These are phyloP conservation scores for Hypsibius dujardini DNA, from an alignment of 1,140 invertebrate species.

Conservation along the genomic window DNA sequence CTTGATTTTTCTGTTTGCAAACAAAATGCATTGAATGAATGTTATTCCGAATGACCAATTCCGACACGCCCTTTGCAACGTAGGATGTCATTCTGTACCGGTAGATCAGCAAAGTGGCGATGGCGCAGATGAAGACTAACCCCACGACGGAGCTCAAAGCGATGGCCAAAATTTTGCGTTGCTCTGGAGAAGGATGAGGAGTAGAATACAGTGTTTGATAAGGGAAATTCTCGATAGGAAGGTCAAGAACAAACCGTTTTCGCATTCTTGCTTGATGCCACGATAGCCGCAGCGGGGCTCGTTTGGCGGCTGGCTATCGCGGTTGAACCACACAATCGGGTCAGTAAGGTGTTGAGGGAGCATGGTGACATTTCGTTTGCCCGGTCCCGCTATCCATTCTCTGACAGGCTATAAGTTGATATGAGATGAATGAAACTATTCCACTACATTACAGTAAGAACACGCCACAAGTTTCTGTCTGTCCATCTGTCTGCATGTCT, in stretches of 20 bases:
- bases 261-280: slow-evolving; percentile 15
- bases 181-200: background rate
- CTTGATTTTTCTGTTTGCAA: slow-evolving; percentile 1
- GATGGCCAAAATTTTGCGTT: slow-evolving; percentile 3
- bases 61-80: too few relatives aligned
- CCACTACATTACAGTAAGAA: background rate
- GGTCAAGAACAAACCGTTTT: background rate
- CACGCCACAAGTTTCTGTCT: background rate
- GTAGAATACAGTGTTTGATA: too few relatives aligned
- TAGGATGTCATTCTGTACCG: background rate
- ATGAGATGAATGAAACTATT: too few relatives aligned
- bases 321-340: slow-evolving; percentile 5
- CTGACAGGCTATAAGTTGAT: too few relatives aligned
- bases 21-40: too few relatives aligned
- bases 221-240: too few relatives aligned
- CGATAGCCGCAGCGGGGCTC: slow-evolving; percentile 3
- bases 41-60: too few relatives aligned
- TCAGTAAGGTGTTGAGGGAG: too few relatives aligned
- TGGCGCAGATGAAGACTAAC: slow-evolving; percentile 14
- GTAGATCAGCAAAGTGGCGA: slow-evolving; percentile 11
- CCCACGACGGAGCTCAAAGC: slow-evolving; percentile 10
- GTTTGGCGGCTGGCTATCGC: slow-evolving; percentile 2
- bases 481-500: background rate
- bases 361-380: too few relatives aligned
- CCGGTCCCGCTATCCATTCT: too few relatives aligned